A percentile compares a stretch with the other conserved stretches of the same genome.
Evolutionary conservation across 2,797 vertebrate species (phyloP).

Genomic region (Novumbra hubbsi): DNA sequence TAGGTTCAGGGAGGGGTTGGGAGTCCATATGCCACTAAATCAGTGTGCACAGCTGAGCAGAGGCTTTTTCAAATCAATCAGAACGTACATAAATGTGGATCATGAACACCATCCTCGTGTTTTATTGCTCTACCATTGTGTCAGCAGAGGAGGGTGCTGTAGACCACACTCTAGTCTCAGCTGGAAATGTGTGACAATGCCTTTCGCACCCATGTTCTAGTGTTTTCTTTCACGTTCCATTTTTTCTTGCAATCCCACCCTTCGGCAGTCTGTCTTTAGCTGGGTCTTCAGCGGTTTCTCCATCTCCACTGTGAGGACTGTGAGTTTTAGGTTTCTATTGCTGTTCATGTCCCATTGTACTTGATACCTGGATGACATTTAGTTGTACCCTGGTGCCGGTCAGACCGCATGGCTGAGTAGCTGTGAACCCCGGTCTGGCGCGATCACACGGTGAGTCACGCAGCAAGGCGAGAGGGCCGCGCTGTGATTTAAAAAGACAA

Average conservation of each 20-base stretch:
- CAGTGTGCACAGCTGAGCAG: too few relatives aligned
- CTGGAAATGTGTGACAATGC: background rate
- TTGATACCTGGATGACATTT: background rate
- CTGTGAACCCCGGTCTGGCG: background rate
- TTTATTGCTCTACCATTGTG: background rate
- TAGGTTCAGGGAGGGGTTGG: too few relatives aligned
- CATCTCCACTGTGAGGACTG: background rate
- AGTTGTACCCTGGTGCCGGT: background rate
- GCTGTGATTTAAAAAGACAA: background rate
- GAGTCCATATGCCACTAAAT: too few relatives aligned
- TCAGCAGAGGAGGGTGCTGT: background rate
- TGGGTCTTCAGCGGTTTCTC: background rate
- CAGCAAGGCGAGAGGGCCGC: background rate
- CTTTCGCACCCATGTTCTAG: background rate
- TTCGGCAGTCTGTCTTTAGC: background rate
- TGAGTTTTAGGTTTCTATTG: background rate
- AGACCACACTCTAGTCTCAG: background rate
- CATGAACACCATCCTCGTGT: background rate
- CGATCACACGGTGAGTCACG: background rate
- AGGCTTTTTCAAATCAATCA: background rate
- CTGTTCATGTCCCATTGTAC: background rate
- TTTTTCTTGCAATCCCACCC: background rate
- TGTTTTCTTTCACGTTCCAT: background rate
- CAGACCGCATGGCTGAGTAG: background rate
- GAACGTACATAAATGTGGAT: background rate